Base-by-base conservation (phyloP, 2,888 invertebrate species). In the Drosophila bunnanda region DNA sequence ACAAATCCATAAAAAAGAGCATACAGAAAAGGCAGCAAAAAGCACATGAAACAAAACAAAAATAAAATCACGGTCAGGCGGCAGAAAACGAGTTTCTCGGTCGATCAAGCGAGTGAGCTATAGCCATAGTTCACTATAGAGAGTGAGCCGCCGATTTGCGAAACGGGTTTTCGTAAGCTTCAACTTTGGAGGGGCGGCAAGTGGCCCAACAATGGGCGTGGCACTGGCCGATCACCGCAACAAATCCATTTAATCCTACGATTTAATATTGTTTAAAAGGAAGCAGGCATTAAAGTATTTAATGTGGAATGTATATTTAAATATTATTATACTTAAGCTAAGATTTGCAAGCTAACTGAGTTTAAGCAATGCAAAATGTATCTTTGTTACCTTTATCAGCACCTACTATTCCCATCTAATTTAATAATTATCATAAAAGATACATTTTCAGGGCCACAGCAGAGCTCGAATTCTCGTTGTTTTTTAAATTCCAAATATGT, bases 51-150 rank as follows among this genome's bases (percentile, higher is more conserved):
- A 60, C 36, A 62, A 41, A 58, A 60, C 78, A 75, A 75, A 82
- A 74, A 74, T 77, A 78, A 84, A 82, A 82, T 82, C 82, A 82
- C 80, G 82, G 82, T 85, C 82, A 82, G 76, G 67, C 79, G 53
- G 50, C 41, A 53, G 56, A 66, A 84, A 82, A 82, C 85, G 74
- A 78, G 85, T 82, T 84, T 78, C 57, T 50, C 59, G 38, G 43
- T 39, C 20, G 54, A 34, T 57, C 41, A 34, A 48, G 66, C 66
- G 39, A 48, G 53, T 46, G 59, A 60, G 60, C 61, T 56, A 20
- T 43, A 43, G 56, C 22, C 55, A 38, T 25, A 54, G 54, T 52
- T 52, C 53, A 52, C 58, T 59, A 59, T 41, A 50, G 46, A 38
- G 39, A 64, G 46, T 54, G 48, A 22, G 59, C 54, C 55, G 55